phyloP scores from a whole-genome alignment of 2,888 invertebrate species.

The Drosophila anomalipes region DNA sequence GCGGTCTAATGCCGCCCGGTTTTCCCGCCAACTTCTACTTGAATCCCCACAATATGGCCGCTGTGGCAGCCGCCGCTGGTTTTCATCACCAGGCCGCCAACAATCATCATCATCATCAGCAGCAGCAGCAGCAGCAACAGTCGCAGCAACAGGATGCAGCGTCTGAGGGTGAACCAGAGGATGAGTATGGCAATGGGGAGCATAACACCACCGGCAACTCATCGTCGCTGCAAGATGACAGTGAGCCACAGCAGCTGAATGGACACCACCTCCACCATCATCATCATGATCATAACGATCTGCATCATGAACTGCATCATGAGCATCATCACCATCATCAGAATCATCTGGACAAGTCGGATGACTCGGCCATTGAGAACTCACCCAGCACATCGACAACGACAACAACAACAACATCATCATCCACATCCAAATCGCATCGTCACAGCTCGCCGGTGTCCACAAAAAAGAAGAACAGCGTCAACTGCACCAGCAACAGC shows the following conservation, averaged over 20 bases:
- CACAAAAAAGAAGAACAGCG: conserved; percentile 74
- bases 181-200: conserved; percentile 66
- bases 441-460: conserved; percentile 79
- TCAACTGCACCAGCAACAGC: conserved; percentile 46
- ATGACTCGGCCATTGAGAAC: conserved; percentile 83
- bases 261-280: conserved; percentile 65
- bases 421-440: conserved; percentile 16
- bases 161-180: conserved; percentile 75
- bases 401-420: conserved; percentile 64
- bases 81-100: conserved; percentile 60
- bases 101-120: conserved; percentile 47
- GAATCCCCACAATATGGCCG: conserved; percentile 76
- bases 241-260: conserved; percentile 68
- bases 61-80: conserved; percentile 65
- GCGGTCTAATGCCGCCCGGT: conserved; percentile 64
- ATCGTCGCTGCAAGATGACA: conserved; percentile 69
- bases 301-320: conserved; percentile 36
- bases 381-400: conserved; percentile 81
- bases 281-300: conserved; percentile 33
- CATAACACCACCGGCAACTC: conserved; percentile 76
- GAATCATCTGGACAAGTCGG: conserved; percentile 78
- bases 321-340: conserved; percentile 48
- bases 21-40: conserved; percentile 80
- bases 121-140: conserved; percentile 32
- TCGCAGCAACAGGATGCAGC: conserved; percentile 61